Percentiles rank a stretch among this genome's conserved stretches.
phyloP scores from a whole-genome alignment of 2,113 vertebrate species.

The Columba livia region DNA sequence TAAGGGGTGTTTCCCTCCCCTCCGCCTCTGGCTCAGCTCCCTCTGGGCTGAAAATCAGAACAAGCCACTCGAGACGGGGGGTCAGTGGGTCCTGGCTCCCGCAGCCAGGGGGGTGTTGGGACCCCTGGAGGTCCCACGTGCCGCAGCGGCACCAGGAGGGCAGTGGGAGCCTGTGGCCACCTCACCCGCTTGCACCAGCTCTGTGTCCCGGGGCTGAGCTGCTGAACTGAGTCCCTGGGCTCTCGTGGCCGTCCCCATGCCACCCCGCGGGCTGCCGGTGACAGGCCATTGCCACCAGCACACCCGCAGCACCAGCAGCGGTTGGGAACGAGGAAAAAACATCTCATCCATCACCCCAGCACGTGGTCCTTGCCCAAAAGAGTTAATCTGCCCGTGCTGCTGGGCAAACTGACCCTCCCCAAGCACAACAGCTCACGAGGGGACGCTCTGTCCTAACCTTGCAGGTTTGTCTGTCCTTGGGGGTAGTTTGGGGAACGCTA shows the following conservation, averaged over 20 bases:
- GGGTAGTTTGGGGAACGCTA: neutral
- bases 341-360: neutral
- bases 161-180: neutral
- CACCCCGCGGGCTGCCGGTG: no score
- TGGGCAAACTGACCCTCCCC: neutral
- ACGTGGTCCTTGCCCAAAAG: neutral
- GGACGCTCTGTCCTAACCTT: neutral
- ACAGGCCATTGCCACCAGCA: neutral
- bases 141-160: no score
- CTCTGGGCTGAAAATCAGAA: neutral
- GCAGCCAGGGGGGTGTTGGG: neutral
- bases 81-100: neutral
- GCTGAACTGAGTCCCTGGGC: neutral
- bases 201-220: fast-evolving
- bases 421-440: neutral
- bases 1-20: neutral
- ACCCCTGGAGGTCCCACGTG: neutral
- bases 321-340: fast-evolving
- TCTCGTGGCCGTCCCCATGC: no score
- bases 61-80: neutral
- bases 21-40: neutral
- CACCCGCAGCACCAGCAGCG: neutral
- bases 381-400: neutral
- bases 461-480: neutral
- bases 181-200: fast-evolving